Evolutionary conservation across 2,797 vertebrate genomes (phyloP), one percentile per base, ranked within the genome.

Genomic region (Aotus griseimembra): DNA sequence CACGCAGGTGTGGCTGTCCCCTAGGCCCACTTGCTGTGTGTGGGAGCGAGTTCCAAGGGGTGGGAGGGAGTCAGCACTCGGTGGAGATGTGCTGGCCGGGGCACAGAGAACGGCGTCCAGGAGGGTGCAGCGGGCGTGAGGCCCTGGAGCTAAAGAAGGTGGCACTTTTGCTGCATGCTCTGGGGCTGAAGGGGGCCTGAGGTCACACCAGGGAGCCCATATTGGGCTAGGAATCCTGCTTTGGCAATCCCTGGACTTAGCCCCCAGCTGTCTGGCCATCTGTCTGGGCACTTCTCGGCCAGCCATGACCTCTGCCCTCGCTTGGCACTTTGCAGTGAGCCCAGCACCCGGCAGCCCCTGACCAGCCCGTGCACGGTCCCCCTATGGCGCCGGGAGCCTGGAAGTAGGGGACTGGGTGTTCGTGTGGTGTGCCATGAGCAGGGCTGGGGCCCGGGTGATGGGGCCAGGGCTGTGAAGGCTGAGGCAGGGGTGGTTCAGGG

Each of bases 21-120:
- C 75, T 22, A 52, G 33, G n/a, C 17, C n/a, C 44, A 36, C 26
- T 6, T 26, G 17, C 36, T 20, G 39, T 12, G 22, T 2, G 1
- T 7, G 20, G 19, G 9, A 55, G 19, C 33, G 3, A 64, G 48
- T 50, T n/a, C 22, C 52, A 15, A 33, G 46, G 77, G 39, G 26
- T 3, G 1, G 33, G 6, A n/a, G 8, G 67, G 17, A 39, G 12
- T 39, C 36, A 14, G 17, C 50, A 26, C 50, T 19, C 22, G 6
- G 17, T 28, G 4, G 26, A 57, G 6, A 3, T 26, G 50, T 61
- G 24, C 36, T 20, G 1, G 11, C 15, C 39, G 1, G 33, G 19
- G 3, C 33, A 33, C 1, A 7, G 20, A 30, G n/a, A 58, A 8
- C 30, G 1, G 58, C 0, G 0, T 44, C 28, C 9, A 13, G 77